Evolutionary conservation across 2,113 vertebrate genomes (phyloP), one percentile per base, ranked within the genome.

Genomic region (Eolophus roseicapilla): DNA sequence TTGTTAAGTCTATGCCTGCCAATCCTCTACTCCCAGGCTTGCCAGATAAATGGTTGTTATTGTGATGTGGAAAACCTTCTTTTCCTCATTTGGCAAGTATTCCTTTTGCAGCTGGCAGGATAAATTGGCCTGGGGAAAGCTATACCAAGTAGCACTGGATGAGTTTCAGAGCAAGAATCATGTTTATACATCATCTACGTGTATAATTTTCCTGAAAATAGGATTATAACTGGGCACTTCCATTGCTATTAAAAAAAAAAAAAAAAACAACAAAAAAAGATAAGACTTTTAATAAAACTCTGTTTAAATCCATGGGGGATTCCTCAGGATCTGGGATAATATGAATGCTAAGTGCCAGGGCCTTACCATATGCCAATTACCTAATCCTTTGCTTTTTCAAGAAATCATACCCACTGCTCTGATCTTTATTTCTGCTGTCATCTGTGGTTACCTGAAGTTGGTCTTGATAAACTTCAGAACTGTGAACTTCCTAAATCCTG

Each of bases 21-120:
- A 82, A 80, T 93, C 88, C 87, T 96, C 73, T 71, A 85, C 92
- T 95, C 23, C 46, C 24, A 95, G 89, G 65, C 83, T 87, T 96
- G 94, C 93, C 89, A 96, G 68, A 84, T n/a, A 82, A 59, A 41
- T 29, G 63, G 50, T 70, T 95, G 35, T 43, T 94, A 75, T 67
- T 92, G 52, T 71, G 53, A 84, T 92, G 79, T 84, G 82, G 89
- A 94, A 96, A 96, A 55, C 28, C 65, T 88, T 64, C 15, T 93
- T 95, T 59, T 81, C 55, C 63, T 91, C 77, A 79, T 91, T 93
- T 96, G 83, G 86, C 95, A 94, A 69, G 59, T 65, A 53, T 41
- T 89, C 81, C 37, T 81, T 1, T 76, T 82, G 86, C 84, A 86
- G 64, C 69, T 94, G 82, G 59, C 76, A 90, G 50, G 44, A 79